These are phyloP conservation scores for Tetrao urogallus DNA, from an alignment of 2,113 vertebrate genomes.

Conservation along the genomic window DNA sequence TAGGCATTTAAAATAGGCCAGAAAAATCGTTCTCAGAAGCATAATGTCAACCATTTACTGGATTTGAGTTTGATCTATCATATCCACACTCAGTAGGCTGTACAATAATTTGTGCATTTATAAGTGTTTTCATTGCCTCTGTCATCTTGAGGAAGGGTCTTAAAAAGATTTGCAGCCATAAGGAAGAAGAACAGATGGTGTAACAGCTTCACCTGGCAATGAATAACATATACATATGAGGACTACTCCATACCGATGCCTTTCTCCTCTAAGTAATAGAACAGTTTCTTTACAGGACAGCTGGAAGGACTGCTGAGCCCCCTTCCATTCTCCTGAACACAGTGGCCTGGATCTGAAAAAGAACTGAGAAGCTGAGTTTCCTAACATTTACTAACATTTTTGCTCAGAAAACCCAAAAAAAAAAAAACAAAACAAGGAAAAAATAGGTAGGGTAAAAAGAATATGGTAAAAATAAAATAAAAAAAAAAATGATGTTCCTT, in stretches of 20 bases:
- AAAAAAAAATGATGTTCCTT: neutral
- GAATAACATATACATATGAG: conserved; percentile 52
- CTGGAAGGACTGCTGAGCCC: conserved; percentile 49
- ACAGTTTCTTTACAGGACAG: conserved; percentile 56
- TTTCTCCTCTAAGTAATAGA: conserved; percentile 63
- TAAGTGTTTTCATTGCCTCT: conserved; percentile 56
- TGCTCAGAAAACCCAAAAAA: neutral
- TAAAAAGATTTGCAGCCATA: conserved; percentile 70
- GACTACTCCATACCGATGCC: conserved; percentile 37
- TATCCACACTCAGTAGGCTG: conserved; percentile 18
- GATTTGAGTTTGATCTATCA: conserved; percentile 36
- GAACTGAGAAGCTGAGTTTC: neutral
- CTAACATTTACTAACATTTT: neutral
- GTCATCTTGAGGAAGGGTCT: conserved; percentile 65
- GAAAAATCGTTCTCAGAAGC: conserved; percentile 44
- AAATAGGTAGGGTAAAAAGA: neutral
- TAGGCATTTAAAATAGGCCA: conserved; percentile 17
- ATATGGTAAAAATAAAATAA: no score
- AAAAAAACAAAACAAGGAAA: neutral
- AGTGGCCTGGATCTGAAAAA: conserved; percentile 2
- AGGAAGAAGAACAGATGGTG: conserved; percentile 65
- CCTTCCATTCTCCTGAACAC: neutral
- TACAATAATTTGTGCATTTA: conserved; percentile 46
- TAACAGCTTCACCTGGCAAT: conserved; percentile 73
- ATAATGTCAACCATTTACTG: conserved; percentile 38